phyloP scores from a whole-genome alignment of 2,113 vertebrate species.

The Aspidoscelis tigris region DNA sequence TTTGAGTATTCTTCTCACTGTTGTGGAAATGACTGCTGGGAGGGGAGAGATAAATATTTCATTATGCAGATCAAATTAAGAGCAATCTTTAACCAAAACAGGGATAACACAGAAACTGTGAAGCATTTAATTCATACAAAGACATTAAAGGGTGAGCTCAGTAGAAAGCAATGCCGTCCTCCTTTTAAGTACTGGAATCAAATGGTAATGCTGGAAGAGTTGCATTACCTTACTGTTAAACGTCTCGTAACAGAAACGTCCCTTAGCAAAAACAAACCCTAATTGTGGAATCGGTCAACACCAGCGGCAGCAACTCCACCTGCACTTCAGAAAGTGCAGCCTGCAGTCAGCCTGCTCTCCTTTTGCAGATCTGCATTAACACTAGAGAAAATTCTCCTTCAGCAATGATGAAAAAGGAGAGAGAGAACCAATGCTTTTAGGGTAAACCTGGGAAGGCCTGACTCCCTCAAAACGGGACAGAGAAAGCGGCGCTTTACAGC shows the following conservation, averaged over 20 bases:
- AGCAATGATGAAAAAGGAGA: background rate
- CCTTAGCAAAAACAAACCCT: background rate
- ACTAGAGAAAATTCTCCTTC: background rate
- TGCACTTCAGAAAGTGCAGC: background rate
- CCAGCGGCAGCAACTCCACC: background rate
- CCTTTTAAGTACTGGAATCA: background rate
- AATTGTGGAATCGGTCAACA: background rate
- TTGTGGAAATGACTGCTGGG: background rate
- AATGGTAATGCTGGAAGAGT: background rate
- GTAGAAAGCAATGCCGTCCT: background rate
- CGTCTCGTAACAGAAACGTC: background rate
- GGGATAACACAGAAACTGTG: too few relatives aligned
- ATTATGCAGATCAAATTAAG: background rate
- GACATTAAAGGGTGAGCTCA: background rate
- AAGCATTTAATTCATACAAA: background rate
- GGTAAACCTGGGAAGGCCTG: background rate
- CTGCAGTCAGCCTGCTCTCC: background rate
- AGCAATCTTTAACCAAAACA: background rate
- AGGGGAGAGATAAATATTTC: background rate
- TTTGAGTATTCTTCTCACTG: background rate
- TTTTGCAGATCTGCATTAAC: background rate
- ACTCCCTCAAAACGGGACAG: fast-evolving
- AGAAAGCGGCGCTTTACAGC: background rate
- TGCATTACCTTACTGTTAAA: background rate
- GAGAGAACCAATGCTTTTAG: background rate